phyloP scores from a whole-genome alignment of 2,113 vertebrate genomes.

The Drymodes brunneopygia region DNA sequence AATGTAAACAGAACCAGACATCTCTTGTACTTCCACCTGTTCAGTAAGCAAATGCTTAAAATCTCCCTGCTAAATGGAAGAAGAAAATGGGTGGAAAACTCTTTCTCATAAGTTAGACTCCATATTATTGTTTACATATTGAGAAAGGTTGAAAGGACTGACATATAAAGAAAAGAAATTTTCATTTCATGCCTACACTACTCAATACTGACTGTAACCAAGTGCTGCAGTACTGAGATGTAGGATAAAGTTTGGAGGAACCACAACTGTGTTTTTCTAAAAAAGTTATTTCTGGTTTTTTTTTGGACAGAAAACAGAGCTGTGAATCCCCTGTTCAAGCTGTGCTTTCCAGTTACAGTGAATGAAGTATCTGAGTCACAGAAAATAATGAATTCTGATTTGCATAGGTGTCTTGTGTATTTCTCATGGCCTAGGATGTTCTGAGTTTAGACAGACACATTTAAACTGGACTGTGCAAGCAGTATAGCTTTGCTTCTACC shows the following conservation, averaged over 20 bases:
- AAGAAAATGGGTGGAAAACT: not conserved
- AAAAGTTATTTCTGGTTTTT: not conserved
- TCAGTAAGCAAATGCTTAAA: not conserved
- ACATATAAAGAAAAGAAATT: not conserved
- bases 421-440: not conserved
- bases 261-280: not conserved
- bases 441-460: not conserved
- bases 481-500: fast-evolving
- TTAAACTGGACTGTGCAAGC: not conserved
- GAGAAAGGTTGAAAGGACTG: not conserved
- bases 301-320: not conserved
- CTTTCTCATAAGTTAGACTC: not conserved
- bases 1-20: not conserved
- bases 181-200: not conserved
- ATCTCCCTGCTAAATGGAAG: not conserved
- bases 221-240: not conserved
- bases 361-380: not conserved
- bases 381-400: not conserved
- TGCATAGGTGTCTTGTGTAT: not conserved
- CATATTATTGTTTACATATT: not conserved
- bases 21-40: not conserved
- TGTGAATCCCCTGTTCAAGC: not conserved
- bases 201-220: fast-evolving
- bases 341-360: not conserved
- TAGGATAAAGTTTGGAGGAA: not conserved